Evolutionary conservation across 2,113 vertebrate species (phyloP).

Genomic region (Lamprotornis superbus): DNA sequence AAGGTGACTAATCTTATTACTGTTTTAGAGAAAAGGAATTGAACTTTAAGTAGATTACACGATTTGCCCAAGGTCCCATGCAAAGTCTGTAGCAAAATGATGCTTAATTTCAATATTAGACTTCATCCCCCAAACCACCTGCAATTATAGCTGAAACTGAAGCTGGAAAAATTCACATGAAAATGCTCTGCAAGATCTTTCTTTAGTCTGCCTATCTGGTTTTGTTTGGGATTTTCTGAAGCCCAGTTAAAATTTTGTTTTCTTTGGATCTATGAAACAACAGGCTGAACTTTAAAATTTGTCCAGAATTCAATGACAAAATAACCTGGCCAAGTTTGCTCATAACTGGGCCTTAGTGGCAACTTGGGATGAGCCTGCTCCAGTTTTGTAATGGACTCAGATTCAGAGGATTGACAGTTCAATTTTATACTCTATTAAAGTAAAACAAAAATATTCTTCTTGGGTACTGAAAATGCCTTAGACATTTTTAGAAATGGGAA

Average conservation of each 20-base stretch:
- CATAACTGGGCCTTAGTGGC: neutral
- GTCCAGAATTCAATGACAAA: neutral
- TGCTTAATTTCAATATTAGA: constrained; percentile 29
- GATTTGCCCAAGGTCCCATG: constrained; percentile 25
- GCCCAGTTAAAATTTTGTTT: neutral
- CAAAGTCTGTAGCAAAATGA: constrained; percentile 16
- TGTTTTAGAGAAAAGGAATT: constrained; percentile 1
- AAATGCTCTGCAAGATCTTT: neutral
- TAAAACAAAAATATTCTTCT: constrained; percentile 9
- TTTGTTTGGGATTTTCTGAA: neutral
- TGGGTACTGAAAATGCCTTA: neutral
- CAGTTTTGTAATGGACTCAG: neutral
- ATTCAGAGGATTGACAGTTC: neutral
- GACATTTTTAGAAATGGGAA: constrained; percentile 5
- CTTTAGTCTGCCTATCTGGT: neutral
- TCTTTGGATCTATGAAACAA: neutral
- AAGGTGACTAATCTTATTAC: constrained; percentile 56
- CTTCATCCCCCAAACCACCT: neutral
- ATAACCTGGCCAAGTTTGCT: neutral
- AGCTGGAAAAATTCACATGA: neutral
- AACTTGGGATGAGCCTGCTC: neutral
- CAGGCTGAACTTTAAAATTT: neutral
- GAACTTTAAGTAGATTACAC: constrained; percentile 31
- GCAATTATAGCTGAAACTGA: neutral
- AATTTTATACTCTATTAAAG: neutral